phyloP scores from a whole-genome alignment of 1,140 invertebrate species.

The Pachypeltis micranthus region DNA sequence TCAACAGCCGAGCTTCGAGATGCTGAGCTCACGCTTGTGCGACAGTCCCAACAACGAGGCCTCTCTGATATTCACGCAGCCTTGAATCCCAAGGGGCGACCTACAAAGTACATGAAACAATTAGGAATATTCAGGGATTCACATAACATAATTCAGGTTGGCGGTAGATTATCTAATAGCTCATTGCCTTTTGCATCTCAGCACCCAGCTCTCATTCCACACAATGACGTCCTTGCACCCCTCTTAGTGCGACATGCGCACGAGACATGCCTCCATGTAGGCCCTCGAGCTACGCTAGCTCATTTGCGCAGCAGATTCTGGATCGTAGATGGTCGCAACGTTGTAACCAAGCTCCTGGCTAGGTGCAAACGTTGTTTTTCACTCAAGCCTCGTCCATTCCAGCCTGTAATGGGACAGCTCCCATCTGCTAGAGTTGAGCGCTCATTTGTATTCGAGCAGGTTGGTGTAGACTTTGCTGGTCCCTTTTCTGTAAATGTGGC shows the following conservation, averaged over 20 bases:
- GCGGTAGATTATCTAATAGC: constrained; percentile 31
- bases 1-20: background rate
- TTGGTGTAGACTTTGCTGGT: too few species aligned
- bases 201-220: constrained; percentile 33
- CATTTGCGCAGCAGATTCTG: constrained; percentile 24
- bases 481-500: too few species aligned
- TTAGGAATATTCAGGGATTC: constrained; percentile 31
- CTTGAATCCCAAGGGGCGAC: background rate
- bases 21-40: background rate
- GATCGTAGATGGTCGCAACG: constrained; percentile 15
- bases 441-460: too few species aligned
- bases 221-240: constrained; percentile 21
- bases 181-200: constrained; percentile 27
- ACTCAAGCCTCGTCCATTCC: constrained; percentile 8
- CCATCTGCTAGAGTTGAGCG: too few species aligned
- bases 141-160: constrained; percentile 32
- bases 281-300: constrained; percentile 20
- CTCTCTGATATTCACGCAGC: background rate
- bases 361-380: background rate
- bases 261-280: constrained; percentile 25
- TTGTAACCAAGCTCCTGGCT: background rate
- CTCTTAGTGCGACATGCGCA: constrained; percentile 28
- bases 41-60: background rate
- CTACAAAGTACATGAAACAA: background rate
- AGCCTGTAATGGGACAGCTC: constrained; percentile 32